Evolutionary conservation across 2,797 vertebrate species (phyloP).

Genomic region (Cyprinodon diabolis): DNA sequence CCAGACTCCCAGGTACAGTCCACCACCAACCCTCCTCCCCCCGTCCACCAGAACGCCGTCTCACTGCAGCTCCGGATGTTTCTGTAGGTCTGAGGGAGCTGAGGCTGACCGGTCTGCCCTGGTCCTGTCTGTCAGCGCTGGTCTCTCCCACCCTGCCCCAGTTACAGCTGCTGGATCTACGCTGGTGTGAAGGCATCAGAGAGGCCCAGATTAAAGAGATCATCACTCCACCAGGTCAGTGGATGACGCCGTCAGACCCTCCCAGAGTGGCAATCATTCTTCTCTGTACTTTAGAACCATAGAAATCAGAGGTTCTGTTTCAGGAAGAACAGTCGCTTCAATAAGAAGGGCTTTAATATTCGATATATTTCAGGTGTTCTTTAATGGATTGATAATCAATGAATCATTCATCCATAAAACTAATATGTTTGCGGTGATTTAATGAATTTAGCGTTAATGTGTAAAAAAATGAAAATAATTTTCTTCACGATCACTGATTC

Average conservation of each 20-base stretch:
- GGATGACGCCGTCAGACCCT: neutral
- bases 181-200: constrained; percentile 94
- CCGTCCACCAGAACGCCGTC: neutral
- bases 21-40: neutral
- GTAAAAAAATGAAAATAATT: no score
- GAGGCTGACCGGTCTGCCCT: constrained; percentile 91
- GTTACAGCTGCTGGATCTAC: constrained; percentile 93
- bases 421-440: no score
- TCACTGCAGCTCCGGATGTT: neutral
- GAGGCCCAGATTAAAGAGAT: constrained; percentile 95
- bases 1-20: constrained; percentile 70
- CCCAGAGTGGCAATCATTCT: no score
- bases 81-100: constrained; percentile 91
- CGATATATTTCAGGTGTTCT: no score
- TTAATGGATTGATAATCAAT: no score
- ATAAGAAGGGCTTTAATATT: no score
- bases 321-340: no score
- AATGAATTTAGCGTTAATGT: no score
- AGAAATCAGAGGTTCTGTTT: no score
- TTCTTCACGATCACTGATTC: no score
- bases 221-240: constrained; percentile 86
- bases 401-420: no score
- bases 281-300: no score
- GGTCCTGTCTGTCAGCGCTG: constrained; percentile 91
- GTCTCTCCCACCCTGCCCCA: constrained; percentile 91